Evolutionary conservation across 2,888 invertebrate species (phyloP).

Genomic region (Serrognathus titanus): DNA sequence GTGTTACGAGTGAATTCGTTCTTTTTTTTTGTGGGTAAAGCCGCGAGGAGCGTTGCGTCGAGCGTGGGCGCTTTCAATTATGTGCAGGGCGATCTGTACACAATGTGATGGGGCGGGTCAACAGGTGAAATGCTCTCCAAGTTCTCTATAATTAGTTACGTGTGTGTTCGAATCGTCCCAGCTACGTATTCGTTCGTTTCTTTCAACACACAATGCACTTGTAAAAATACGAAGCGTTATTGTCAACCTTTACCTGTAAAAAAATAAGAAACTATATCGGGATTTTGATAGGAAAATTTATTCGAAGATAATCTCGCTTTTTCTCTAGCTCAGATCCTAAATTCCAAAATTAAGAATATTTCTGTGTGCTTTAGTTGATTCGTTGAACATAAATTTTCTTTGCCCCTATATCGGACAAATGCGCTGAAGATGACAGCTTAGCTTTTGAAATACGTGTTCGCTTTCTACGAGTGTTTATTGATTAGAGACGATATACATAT

Average conservation of each 20-base stretch:
- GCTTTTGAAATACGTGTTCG: too few relatives aligned
- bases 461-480: too few relatives aligned
- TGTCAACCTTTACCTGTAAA: not conserved
- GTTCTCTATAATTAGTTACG: constrained; percentile 33
- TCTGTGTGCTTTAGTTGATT: too few relatives aligned
- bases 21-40: not conserved
- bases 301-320: too few relatives aligned
- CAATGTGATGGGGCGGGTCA: constrained; percentile 34
- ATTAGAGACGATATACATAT: too few relatives aligned
- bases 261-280: not conserved
- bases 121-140: constrained; percentile 34
- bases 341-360: too few relatives aligned
- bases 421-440: too few relatives aligned
- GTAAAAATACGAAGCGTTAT: not conserved
- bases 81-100: constrained; percentile 30
- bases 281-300: too few relatives aligned
- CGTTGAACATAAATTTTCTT: too few relatives aligned
- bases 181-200: constrained; percentile 1
- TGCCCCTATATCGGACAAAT: too few relatives aligned
- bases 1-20: too few relatives aligned
- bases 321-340: too few relatives aligned
- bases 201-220: constrained; percentile 4
- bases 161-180: constrained; percentile 13
- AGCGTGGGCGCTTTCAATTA: constrained; percentile 38
- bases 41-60: constrained; percentile 3